Conservation (phyloP, 2,888 invertebrate species). For the Aphidius colemani region DNA sequence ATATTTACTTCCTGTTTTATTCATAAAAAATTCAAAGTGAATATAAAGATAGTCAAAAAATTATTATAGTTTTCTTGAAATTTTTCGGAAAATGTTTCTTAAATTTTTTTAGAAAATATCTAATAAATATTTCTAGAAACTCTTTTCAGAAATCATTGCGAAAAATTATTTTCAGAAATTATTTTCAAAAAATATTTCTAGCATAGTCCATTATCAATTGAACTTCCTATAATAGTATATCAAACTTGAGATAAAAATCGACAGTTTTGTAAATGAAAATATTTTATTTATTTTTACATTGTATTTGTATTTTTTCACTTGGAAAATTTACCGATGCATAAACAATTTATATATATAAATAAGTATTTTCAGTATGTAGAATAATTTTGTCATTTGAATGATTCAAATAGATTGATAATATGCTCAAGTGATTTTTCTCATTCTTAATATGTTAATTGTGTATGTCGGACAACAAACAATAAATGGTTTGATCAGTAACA, state of each 20-base stretch:
- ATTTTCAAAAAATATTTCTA: too few species aligned
- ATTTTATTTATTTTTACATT: slow-evolving; percentile 5
- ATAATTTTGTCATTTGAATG: too few species aligned
- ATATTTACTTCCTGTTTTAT: slow-evolving; percentile 10
- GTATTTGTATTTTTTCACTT: not conserved
- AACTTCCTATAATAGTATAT: not conserved
- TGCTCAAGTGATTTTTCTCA: not conserved
- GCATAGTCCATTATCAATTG: not conserved
- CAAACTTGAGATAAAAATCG: not conserved
- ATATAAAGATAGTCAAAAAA: too few species aligned
- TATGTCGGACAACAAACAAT: not conserved
- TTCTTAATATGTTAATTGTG: not conserved
- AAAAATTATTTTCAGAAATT: too few species aligned
- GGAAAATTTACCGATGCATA: not conserved
- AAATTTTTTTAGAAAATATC: too few species aligned
- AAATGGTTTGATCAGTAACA: not conserved
- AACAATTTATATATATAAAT: too few species aligned
- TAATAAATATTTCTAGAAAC: too few species aligned
- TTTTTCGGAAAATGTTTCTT: too few species aligned
- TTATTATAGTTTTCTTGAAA: too few species aligned
- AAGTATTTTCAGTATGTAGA: too few species aligned
- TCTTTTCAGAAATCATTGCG: too few species aligned
- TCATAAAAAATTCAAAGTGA: not conserved
- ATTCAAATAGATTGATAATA: not conserved
- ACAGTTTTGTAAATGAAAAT: not conserved